Evolutionary conservation across 2,888 invertebrate genomes (phyloP).

Genomic region (Cremastinae sp.): DNA sequence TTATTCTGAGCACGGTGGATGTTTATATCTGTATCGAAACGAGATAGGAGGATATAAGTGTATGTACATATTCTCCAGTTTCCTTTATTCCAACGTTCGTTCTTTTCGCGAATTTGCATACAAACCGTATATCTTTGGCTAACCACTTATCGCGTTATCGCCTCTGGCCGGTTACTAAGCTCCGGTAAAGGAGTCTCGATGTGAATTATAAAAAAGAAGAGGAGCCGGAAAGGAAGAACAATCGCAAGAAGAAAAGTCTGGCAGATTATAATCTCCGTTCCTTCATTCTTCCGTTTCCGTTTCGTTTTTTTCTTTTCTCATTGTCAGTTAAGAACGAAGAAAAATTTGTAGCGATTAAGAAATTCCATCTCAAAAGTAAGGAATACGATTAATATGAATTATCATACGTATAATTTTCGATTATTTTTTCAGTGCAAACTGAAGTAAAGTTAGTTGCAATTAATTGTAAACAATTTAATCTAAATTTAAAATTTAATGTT

Average conservation of each 20-base stretch:
- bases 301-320: background rate
- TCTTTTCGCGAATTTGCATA: constrained; percentile 54
- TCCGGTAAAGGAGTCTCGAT: constrained; percentile 12
- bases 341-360: background rate
- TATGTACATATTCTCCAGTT: constrained; percentile 5
- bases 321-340: background rate
- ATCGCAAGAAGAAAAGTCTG: constrained; percentile 3
- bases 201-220: background rate
- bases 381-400: too few species aligned
- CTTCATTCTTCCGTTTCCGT: constrained; percentile 10
- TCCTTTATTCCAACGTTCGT: constrained; percentile 40
- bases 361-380: too few species aligned
- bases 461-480: too few species aligned
- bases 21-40: too few species aligned
- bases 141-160: constrained; percentile 52
- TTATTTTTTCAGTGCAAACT: too few species aligned
- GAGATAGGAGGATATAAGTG: too few species aligned
- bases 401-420: too few species aligned
- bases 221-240: constrained; percentile 20
- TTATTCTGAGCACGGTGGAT: background rate
- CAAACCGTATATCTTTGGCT: constrained; percentile 33
- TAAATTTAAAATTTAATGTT: too few species aligned
- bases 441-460: too few species aligned
- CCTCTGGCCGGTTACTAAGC: constrained; percentile 22
- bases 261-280: background rate